Base-by-base conservation (phyloP, 2,797 vertebrate genomes). In the Myotis pilosus region DNA sequence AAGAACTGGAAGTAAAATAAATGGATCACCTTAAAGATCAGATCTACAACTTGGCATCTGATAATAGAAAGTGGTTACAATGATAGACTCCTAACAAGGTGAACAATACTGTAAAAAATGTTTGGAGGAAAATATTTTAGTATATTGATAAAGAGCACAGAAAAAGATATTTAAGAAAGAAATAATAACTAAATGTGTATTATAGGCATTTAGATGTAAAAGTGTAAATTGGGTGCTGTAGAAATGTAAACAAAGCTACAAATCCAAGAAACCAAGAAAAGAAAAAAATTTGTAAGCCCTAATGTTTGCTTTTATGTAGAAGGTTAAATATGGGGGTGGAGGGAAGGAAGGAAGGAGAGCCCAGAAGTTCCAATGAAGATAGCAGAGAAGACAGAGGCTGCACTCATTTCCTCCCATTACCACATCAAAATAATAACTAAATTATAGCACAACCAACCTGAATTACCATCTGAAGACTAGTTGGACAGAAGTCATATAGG, bases 1-100 rank as follows among this genome's bases (percentile, higher is more conserved):
- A 89, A 93, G 68, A 95, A 28, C 76, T 94, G 74, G 74, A 89
- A 72, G 5, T 51, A 79, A 89, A 84, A 90, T 57, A 64, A 87
- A 75, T 74, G 11, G 16, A 88, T 92, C 49, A 84, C 62, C 11
- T 93, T 83, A 60, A 91, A 92, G 44, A 74, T 3, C 13, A 96
- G 22, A 94, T 23, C 44, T 66, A 89, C 7, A 91, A 78, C 23
- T 69, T 92, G 6, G 33, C 78, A 87, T 88, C 60, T 96, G 83
- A 79, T 82, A 78, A 88, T 15, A 95, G 15, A 33, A 92, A 84
- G 15, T 93, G 22, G 12, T 84, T 90, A 81, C 9, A 72, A 78
- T 80, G 55, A 80, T 7, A 93, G 36, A 38, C 53, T 83, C 22
- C 28, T 66, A 23, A 80, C 22, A 80, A 69, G 28, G 41, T 64